Conservation (phyloP, 53 echinoderm and acorn worm species). For the Pentamera pediparva region DNA sequence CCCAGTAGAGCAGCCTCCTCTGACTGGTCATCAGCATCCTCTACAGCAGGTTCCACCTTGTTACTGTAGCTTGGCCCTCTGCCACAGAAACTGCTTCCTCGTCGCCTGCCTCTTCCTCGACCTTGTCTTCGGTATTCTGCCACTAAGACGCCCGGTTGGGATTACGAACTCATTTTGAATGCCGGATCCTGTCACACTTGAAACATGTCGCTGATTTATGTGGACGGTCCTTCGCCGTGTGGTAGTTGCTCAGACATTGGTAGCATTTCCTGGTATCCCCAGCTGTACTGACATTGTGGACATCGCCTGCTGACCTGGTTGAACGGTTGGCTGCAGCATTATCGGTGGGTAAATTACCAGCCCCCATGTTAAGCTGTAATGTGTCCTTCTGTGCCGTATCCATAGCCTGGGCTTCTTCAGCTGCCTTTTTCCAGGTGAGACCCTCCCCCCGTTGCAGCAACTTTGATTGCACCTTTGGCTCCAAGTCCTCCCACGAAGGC, state of each 20-base stretch:
- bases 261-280: no score
- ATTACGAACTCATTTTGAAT: conserved; percentile 15
- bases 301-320: background rate
- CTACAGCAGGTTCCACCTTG: background rate
- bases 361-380: background rate
- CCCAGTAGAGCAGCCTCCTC: background rate
- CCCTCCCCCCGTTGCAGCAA: conserved; percentile 29
- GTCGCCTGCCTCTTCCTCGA: background rate
- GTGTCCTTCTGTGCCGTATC: conserved; percentile 38
- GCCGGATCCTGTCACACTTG: conserved; percentile 14
- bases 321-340: conserved; percentile 6
- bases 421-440: conserved; percentile 36
- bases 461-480: conserved; percentile 11
- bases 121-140: background rate
- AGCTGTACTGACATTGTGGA: background rate
- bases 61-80: background rate
- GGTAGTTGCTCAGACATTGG: background rate
- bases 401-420: conserved; percentile 37
- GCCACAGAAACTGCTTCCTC: background rate
- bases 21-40: background rate
- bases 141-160: background rate
- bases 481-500: conserved; percentile 25
- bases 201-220: conserved; percentile 27
- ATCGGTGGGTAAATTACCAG: background rate
- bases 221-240: background rate